phyloP scores from a whole-genome alignment of 1,140 invertebrate species.

The Dinothrombium tinctorium region DNA sequence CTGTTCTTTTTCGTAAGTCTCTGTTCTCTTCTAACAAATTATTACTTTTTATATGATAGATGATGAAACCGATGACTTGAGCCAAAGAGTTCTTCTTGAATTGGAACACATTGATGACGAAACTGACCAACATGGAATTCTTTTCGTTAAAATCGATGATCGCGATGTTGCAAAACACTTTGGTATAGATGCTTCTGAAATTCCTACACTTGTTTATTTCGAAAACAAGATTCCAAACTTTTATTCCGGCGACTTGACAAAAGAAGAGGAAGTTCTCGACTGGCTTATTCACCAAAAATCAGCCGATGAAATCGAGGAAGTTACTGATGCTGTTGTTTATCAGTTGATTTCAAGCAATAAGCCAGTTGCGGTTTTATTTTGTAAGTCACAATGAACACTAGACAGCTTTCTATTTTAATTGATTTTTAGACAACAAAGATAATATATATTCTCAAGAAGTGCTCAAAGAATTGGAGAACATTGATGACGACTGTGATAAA shows the following conservation, averaged over 20 bases:
- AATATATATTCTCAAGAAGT: conserved; percentile 16
- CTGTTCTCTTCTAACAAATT: conserved; percentile 1
- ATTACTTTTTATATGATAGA: conserved; percentile 10
- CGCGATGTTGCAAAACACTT: conserved; percentile 56
- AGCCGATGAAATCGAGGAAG: conserved; percentile 81
- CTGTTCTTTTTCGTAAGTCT: conserved; percentile 18
- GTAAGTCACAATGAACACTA: conserved; percentile 32
- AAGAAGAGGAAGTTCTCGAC: conserved; percentile 19
- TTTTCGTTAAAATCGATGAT: conserved; percentile 27
- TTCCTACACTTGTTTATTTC: conserved; percentile 76
- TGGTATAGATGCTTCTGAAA: conserved; percentile 51
- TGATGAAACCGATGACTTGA: conserved; percentile 36
- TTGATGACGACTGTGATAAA: conserved; percentile 19
- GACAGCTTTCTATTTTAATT: conserved; percentile 8
- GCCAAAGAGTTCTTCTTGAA: conserved; percentile 57
- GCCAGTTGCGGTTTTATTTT: conserved; percentile 58
- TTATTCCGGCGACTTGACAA: conserved; percentile 27
- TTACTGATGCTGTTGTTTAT: conserved; percentile 53
- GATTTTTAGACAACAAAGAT: conserved; percentile 12
- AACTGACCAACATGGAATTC: conserved; percentile 47
- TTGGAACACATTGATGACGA: conserved; percentile 86
- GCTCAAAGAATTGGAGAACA: conserved; percentile 22
- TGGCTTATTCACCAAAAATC: conserved; percentile 26
- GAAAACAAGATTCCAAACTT: conserved; percentile 64
- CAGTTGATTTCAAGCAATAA: conserved; percentile 1